A percentile compares a stretch with the other conserved stretches of the same genome.
Evolutionary conservation across 2,113 vertebrate species (phyloP).

Genomic region (Hydrochoerus hydrochaeris): DNA sequence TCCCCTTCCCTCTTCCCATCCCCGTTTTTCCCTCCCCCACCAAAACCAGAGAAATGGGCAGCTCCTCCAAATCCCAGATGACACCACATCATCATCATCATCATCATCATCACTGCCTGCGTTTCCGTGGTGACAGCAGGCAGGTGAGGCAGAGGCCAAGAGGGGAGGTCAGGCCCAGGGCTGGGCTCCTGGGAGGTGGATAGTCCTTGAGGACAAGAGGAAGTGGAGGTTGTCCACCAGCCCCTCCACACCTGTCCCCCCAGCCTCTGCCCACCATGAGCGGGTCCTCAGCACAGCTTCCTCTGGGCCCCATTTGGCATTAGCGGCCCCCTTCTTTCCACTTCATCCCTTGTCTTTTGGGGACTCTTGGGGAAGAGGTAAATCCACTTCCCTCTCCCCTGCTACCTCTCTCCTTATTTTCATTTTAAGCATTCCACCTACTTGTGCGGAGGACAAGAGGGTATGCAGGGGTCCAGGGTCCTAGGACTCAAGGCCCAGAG

Average conservation of each 20-base stretch:
- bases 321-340: rapidly evolving
- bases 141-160: conserved; percentile 79
- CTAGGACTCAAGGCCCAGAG: conserved; percentile 1
- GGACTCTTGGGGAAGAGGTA: neutral
- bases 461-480: neutral
- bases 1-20: neutral
- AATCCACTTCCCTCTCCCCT: neutral
- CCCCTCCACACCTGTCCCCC: neutral
- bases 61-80: conserved; percentile 69
- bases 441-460: neutral
- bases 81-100: conserved; percentile 44
- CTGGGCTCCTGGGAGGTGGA: neutral
- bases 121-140: conserved; percentile 83
- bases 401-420: neutral
- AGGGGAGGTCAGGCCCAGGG: conserved; percentile 28
- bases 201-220: no score
- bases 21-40: neutral
- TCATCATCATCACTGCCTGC: conserved; percentile 62
- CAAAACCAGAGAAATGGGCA: conserved; percentile 69
- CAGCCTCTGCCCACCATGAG: neutral
- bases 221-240: neutral
- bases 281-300: neutral
- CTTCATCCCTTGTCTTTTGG: neutral
- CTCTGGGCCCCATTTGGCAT: neutral
- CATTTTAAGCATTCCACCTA: neutral